These are phyloP conservation scores for Alca torda DNA, from an alignment of 2,797 vertebrate genomes.

Conservation along the genomic window DNA sequence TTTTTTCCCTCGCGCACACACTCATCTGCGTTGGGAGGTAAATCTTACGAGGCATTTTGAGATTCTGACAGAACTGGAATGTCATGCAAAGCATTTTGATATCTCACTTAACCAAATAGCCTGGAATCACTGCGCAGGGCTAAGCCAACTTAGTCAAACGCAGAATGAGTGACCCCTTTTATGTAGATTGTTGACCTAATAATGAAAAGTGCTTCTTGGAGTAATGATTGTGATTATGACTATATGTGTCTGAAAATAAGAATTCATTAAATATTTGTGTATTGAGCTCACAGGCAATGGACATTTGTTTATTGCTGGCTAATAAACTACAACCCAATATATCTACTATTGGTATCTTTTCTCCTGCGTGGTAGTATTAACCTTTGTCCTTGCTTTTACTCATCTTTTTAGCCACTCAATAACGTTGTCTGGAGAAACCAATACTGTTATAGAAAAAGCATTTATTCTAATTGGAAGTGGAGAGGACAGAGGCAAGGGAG, in stretches of 20 bases:
- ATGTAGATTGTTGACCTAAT: background rate
- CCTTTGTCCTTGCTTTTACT: background rate
- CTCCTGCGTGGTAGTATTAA: background rate
- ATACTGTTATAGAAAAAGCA: background rate
- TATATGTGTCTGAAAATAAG: background rate
- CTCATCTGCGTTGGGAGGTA: background rate
- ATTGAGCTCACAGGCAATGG: background rate
- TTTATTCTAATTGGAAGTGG: background rate
- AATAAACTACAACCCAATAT: background rate
- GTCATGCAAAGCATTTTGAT: background rate
- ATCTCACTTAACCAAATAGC: background rate
- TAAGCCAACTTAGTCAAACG: background rate
- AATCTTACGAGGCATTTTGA: background rate
- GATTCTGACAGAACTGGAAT: background rate
- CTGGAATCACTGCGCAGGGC: background rate
- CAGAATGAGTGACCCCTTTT: background rate
- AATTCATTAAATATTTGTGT: constrained; percentile 2
- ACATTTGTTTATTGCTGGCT: background rate
- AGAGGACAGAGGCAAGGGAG: background rate
- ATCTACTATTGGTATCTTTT: background rate
- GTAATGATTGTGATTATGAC: background rate
- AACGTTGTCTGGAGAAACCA: background rate
- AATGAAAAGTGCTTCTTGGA: background rate
- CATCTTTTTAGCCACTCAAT: background rate
- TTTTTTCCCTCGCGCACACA: accelerated